Percentiles rank a stretch among this genome's conserved stretches.
Conservation (phyloP, 2,888 invertebrate genomes). For the Campoplex capitator region DNA sequence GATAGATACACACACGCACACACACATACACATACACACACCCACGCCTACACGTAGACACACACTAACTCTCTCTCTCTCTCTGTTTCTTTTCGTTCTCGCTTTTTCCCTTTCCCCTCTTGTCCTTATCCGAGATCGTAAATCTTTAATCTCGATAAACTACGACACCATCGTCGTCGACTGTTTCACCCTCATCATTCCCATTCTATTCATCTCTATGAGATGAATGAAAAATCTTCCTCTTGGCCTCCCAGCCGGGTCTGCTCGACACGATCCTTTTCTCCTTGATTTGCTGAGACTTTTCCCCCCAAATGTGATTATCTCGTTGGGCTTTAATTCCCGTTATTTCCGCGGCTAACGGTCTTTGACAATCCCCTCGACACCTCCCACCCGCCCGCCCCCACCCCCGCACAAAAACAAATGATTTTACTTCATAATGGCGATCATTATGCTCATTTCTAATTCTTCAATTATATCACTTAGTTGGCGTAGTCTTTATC, state of each 20-base stretch:
- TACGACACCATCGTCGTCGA: slow-evolving; percentile 15
- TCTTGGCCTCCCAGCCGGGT: slow-evolving; percentile 1
- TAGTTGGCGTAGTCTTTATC: not conserved
- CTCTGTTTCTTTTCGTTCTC: slow-evolving; percentile 1
- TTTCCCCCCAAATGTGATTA: slow-evolving; percentile 13
- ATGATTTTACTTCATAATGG: slow-evolving; percentile 14
- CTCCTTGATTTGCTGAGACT: slow-evolving; percentile 4
- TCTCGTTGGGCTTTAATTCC: not conserved
- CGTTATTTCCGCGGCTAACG: not conserved
- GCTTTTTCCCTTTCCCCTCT: not conserved
- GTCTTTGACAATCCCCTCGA: not conserved
- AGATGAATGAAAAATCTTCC: slow-evolving; percentile 15
- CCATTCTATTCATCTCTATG: slow-evolving; percentile 3
- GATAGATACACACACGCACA: too few relatives aligned
- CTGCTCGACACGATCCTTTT: slow-evolving; percentile 28
- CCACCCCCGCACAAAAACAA: not conserved
- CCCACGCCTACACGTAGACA: too few relatives aligned
- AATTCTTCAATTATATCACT: not conserved
- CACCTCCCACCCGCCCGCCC: not conserved
- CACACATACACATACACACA: too few relatives aligned
- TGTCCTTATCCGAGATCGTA: not conserved
- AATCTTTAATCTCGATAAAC: slow-evolving; percentile 9
- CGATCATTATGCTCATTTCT: not conserved
- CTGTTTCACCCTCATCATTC: slow-evolving; percentile 23
- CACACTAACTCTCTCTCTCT: not conserved